Conservation (phyloP, 2,113 vertebrate genomes). For the Caloenas nicobarica region DNA sequence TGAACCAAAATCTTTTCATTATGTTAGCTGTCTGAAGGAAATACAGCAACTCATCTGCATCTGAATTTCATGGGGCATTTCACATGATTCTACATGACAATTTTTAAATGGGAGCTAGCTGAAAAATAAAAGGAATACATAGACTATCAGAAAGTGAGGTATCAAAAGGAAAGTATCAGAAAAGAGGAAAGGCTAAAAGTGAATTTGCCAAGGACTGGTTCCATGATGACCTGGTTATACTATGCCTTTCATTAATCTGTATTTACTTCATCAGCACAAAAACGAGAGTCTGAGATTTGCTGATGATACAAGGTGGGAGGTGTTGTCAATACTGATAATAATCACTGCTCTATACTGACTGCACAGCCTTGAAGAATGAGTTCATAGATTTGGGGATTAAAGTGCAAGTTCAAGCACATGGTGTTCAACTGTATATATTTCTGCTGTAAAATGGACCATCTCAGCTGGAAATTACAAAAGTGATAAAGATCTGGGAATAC, state of each 20-base stretch:
- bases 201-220: neutral
- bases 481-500: neutral
- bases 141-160: neutral
- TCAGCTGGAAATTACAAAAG: neutral
- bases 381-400: neutral
- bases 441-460: neutral
- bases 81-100: neutral
- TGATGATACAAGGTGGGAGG: neutral
- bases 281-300: neutral
- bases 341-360: neutral
- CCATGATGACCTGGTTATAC: neutral
- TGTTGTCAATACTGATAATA: neutral
- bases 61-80: neutral
- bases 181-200: neutral
- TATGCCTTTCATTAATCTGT: neutral
- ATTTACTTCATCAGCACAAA: neutral
- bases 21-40: neutral
- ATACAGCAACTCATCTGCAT: neutral
- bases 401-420: neutral
- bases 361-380: neutral
- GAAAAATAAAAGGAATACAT: neutral
- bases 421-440: neutral
- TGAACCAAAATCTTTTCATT: neutral
- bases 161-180: neutral
- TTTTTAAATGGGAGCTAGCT: neutral